phyloP scores from a whole-genome alignment of 1,140 invertebrate genomes.

The Mylabris phalerata region DNA sequence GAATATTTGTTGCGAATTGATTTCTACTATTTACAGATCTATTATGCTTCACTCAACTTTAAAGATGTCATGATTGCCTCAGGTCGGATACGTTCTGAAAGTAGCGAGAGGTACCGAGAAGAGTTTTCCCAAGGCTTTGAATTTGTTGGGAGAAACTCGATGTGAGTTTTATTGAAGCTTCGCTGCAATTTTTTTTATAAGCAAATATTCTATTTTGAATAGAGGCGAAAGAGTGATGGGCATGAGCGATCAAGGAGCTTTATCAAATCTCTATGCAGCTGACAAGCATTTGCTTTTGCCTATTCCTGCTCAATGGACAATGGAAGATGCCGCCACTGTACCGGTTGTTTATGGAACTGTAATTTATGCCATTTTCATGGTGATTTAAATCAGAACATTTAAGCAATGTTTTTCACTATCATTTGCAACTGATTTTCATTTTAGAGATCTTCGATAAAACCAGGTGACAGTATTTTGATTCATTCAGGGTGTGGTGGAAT shows the following conservation, averaged over 20 bases:
- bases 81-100: constrained; percentile 51
- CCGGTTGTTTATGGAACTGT: constrained; percentile 45
- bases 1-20: constrained; percentile 39
- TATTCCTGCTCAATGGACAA: constrained; percentile 66
- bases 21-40: constrained; percentile 63
- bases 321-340: constrained; percentile 83
- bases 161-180: constrained; percentile 48
- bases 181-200: constrained; percentile 57
- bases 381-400: too few relatives aligned
- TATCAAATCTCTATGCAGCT: too few relatives aligned
- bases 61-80: constrained; percentile 24
- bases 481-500: constrained; percentile 86
- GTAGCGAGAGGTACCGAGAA: constrained; percentile 26
- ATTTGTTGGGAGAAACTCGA: constrained; percentile 63
- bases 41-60: constrained; percentile 35
- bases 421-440: too few relatives aligned
- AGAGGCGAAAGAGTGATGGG: too few relatives aligned
- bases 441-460: too few relatives aligned
- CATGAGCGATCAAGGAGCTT: too few relatives aligned
- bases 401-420: too few relatives aligned
- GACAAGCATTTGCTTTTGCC: constrained; percentile 36
- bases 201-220: constrained; percentile 56
- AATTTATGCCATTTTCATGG: too few relatives aligned
- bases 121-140: too few relatives aligned
- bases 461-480: constrained; percentile 45